phyloP scores from a whole-genome alignment of 92 coral and sea anemone genomes.

The Bergia sp. region DNA sequence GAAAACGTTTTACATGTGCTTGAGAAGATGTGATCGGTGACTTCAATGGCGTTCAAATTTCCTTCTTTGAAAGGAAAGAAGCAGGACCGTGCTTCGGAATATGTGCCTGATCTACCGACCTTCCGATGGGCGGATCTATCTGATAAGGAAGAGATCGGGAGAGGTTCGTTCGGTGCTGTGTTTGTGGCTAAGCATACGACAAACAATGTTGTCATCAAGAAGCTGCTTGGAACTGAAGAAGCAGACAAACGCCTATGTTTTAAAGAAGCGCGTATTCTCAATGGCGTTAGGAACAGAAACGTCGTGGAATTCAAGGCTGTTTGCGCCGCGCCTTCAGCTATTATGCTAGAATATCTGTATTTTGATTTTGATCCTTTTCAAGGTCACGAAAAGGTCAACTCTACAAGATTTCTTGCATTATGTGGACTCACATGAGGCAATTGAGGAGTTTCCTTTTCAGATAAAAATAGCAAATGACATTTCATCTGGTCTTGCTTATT shows the following conservation, averaged over 20 bases:
- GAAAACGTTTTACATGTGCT: not conserved
- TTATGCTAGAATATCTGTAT: slow-evolving; percentile 37
- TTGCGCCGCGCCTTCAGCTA: slow-evolving; percentile 10
- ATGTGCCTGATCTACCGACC: slow-evolving; percentile 6
- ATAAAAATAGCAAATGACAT: slow-evolving; percentile 29
- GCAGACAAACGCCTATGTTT: slow-evolving; percentile 27
- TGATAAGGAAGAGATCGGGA: slow-evolving; percentile 39
- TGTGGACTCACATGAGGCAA: not conserved
- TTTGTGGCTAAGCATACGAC: not conserved
- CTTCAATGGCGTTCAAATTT: too few species aligned
- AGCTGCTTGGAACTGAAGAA: slow-evolving; percentile 38
- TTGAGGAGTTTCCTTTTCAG: slow-evolving; percentile 7
- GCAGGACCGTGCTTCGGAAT: too few species aligned
- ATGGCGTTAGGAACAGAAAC: slow-evolving; percentile 28
- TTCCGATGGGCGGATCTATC: slow-evolving; percentile 17
- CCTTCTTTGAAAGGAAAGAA: too few species aligned
- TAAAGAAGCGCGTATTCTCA: slow-evolving; percentile 41
- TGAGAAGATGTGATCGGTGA: too few species aligned
- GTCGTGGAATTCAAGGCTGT: slow-evolving; percentile 39
- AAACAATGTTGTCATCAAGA: slow-evolving; percentile 42
- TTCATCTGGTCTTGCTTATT: slow-evolving; percentile 39
- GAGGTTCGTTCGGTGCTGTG: slow-evolving; percentile 40
- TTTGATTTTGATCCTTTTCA: slow-evolving; percentile 40
- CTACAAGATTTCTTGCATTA: slow-evolving; percentile 18
- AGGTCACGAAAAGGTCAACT: not conserved